Percentiles rank a stretch among this genome's conserved stretches.
phyloP scores from a whole-genome alignment of 2,888 invertebrate species.

The Agriopis marginaria region DNA sequence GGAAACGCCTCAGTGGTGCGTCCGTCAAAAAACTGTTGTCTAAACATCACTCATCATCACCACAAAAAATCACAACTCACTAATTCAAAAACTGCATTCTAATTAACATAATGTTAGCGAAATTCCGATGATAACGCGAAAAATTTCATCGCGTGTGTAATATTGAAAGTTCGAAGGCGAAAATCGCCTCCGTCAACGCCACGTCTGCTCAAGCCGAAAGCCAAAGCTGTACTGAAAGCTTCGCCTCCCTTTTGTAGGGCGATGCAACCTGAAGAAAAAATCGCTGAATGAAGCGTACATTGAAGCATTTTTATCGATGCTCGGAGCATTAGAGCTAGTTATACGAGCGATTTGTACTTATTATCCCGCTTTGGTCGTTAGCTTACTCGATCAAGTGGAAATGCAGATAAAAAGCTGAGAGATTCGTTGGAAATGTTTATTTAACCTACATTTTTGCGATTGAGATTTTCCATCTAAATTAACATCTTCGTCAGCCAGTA shows the following conservation, averaged over 20 bases:
- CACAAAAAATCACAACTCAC: slow-evolving; percentile 47
- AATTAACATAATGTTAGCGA: slow-evolving; percentile 15
- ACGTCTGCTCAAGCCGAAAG: slow-evolving; percentile 67
- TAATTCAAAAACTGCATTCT: slow-evolving; percentile 19
- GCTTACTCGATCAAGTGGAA: slow-evolving; percentile 9
- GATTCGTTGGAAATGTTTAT: slow-evolving; percentile 14
- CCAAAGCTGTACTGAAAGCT: slow-evolving; percentile 72
- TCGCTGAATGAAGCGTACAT: slow-evolving; percentile 39
- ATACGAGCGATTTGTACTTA: slow-evolving; percentile 23
- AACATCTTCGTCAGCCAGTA: neutral
- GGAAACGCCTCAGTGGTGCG: slow-evolving; percentile 58
- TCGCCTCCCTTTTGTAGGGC: slow-evolving; percentile 33
- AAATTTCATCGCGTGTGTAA: slow-evolving; percentile 50
- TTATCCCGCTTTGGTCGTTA: slow-evolving; percentile 14
- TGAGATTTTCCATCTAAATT: neutral
- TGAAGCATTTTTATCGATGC: slow-evolving; percentile 33
- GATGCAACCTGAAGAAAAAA: slow-evolving; percentile 44
- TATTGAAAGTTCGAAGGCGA: slow-evolving; percentile 65
- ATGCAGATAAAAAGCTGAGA: slow-evolving; percentile 18
- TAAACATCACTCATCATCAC: slow-evolving; percentile 54
- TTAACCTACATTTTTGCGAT: slow-evolving; percentile 4
- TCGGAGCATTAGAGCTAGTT: slow-evolving; percentile 25
- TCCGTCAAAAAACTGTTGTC: slow-evolving; percentile 50
- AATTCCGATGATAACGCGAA: slow-evolving; percentile 6
- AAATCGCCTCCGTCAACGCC: slow-evolving; percentile 59